These are phyloP conservation scores for Notodonta ziczac DNA, from an alignment of 2,888 invertebrate species.

Conservation along the genomic window DNA sequence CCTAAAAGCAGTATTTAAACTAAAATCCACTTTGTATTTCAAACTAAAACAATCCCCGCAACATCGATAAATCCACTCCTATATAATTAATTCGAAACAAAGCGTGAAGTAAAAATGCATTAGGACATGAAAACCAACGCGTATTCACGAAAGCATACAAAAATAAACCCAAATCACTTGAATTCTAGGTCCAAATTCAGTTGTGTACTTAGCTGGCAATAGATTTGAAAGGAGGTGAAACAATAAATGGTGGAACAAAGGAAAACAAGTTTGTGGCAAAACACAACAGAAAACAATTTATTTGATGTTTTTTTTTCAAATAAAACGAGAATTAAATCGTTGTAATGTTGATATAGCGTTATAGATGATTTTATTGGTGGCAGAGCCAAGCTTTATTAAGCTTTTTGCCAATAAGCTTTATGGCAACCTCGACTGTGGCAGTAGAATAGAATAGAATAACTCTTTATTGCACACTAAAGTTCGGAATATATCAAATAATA, in stretches of 20 bases:
- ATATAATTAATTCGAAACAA: neutral
- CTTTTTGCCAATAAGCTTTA: no score
- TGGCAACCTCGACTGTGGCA: no score
- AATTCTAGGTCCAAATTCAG: neutral
- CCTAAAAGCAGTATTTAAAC: neutral
- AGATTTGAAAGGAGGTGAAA: slow-evolving; percentile 4
- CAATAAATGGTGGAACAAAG: slow-evolving; percentile 10
- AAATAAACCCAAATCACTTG: neutral
- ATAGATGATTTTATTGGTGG: no score
- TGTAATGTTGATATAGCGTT: neutral
- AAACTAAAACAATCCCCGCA: neutral
- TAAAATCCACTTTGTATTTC: neutral
- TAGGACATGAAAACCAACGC: neutral
- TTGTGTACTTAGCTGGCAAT: neutral
- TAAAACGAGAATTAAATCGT: neutral
- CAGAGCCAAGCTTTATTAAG: no score
- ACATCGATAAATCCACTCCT: neutral
- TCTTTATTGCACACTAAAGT: no score
- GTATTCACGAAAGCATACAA: neutral
- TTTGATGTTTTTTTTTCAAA: neutral
- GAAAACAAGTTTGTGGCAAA: slow-evolving; percentile 8
- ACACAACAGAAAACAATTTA: neutral
- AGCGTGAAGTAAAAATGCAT: neutral
- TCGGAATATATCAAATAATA: no score
- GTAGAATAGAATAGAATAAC: no score